Base-by-base conservation (phyloP, 1,140 invertebrate species). In the Panagrolaimus sp. region DNA sequence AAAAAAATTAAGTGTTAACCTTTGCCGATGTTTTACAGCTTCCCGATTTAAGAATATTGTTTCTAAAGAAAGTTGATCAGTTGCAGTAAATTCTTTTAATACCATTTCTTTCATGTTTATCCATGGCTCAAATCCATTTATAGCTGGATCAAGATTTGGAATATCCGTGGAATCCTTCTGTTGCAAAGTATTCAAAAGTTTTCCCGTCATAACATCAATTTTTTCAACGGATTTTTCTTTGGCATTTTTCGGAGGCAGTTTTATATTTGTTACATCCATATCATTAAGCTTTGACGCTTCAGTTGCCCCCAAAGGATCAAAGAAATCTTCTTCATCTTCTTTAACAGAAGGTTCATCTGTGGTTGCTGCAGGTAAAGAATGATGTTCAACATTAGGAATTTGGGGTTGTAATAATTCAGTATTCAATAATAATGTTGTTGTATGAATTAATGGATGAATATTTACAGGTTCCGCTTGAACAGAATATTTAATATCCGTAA, bases 81-180 rank as follows among this genome's bases (percentile, higher is more conserved):
- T 68, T 28, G 71, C 43, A 17, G 44, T 73, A 15, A 67, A 73
- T 28, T 63, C 45, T 43, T 70, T 24, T 28, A 69, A 69, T 58
- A 76, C 74, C 28, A 26, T 43, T 45, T 69, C 21, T 45, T 65
- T 46, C 12, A 73, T 28, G 24, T 71, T 75, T 2, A 28, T 45
- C 74, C 74, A 76, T 21, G 71, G 75, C n/a, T 66, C 46, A 43
- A 76, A 76, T 43, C 74, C 74, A 26, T 67, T 52, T n/a, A 76
- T 55, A n/a, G 26, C 14, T 12, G 63, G 70, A 28, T 76, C 75
- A 17, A 77, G 21, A 45, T 76, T 75, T n/a, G 63, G 38, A 12
- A 28, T 21, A 26, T 58, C 21, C 14, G 21, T 28, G 14, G 21
- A 21, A 28, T 58, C 17, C 10, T 21, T 21, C 28, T 58, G 52